Evolutionary conservation across 2,797 vertebrate genomes (phyloP).

Genomic region (Menidia menidia): DNA sequence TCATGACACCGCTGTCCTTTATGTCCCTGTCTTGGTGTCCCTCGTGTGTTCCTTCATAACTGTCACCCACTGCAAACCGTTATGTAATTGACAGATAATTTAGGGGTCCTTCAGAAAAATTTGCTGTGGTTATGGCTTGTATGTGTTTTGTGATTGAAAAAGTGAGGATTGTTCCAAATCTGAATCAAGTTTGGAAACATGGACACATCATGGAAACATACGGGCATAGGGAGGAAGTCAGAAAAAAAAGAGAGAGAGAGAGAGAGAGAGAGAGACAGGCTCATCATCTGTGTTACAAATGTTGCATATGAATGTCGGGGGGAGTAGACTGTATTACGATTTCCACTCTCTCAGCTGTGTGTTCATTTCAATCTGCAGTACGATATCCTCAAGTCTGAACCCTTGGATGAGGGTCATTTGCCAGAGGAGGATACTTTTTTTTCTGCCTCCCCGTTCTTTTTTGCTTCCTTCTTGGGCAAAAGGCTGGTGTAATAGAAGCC

Average conservation of each 20-base stretch:
- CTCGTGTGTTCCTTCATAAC: constrained; percentile 49
- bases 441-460: constrained; percentile 55
- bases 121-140: constrained; percentile 7
- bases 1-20: constrained; percentile 63
- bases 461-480: constrained; percentile 78
- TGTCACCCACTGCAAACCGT: constrained; percentile 47
- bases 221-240: constrained; percentile 5
- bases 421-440: constrained; percentile 71
- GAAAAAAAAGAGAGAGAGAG: constrained; percentile 4
- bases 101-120: constrained; percentile 30
- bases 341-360: constrained; percentile 66
- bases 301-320: constrained; percentile 59
- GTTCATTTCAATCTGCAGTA: constrained; percentile 70
- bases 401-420: constrained; percentile 73
- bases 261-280: constrained; percentile 44
- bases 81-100: constrained; percentile 53
- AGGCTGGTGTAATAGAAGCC: constrained; percentile 80
- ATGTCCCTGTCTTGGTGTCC: constrained; percentile 46
- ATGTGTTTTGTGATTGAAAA: constrained; percentile 1
- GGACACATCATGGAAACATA: constrained; percentile 20
- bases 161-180: constrained; percentile 9
- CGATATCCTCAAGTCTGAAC: constrained; percentile 76
- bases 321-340: constrained; percentile 53
- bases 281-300: constrained; percentile 71
- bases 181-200: background rate